A percentile compares a stretch with the other conserved stretches of the same genome.
phyloP scores from a whole-genome alignment of 2,113 vertebrate species.

The Pseudonaja textilis region DNA sequence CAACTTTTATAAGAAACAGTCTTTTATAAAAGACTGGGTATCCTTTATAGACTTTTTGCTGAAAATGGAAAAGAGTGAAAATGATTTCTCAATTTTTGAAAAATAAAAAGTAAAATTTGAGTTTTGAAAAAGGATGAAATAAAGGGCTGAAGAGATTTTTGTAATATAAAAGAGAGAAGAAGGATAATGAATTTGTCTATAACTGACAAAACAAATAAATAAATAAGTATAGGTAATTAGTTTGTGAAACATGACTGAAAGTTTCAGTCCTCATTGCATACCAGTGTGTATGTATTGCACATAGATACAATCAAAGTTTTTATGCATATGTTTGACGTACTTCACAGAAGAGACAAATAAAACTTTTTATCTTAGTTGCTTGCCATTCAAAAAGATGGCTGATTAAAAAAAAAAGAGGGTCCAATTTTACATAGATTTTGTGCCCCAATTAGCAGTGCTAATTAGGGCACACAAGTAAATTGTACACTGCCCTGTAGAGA shows the following conservation, averaged over 20 bases:
- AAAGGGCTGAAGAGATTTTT: background rate
- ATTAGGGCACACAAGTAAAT: conserved; percentile 78
- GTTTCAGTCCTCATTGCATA: background rate
- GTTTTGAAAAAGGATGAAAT: background rate
- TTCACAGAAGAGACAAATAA: background rate
- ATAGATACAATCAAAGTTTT: background rate
- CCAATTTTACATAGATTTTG: conserved; percentile 71
- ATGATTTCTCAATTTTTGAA: background rate
- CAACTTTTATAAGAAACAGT: background rate
- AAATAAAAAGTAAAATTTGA: background rate
- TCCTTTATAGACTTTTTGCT: background rate
- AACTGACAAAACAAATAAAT: background rate
- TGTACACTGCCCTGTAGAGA: conserved; percentile 75
- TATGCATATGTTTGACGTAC: background rate
- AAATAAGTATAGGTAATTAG: background rate
- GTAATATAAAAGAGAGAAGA: background rate
- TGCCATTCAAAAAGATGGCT: conserved; percentile 46
- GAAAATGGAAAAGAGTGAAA: background rate
- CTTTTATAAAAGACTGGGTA: background rate
- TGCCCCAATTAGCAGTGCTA: conserved; percentile 82
- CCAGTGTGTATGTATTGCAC: background rate
- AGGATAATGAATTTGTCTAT: background rate
- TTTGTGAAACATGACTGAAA: background rate
- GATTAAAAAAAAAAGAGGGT: conserved; percentile 46
- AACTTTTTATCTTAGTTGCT: conserved; percentile 31